Base-by-base conservation (phyloP, 2,113 vertebrate species). In the Nothoprocta perdicaria region DNA sequence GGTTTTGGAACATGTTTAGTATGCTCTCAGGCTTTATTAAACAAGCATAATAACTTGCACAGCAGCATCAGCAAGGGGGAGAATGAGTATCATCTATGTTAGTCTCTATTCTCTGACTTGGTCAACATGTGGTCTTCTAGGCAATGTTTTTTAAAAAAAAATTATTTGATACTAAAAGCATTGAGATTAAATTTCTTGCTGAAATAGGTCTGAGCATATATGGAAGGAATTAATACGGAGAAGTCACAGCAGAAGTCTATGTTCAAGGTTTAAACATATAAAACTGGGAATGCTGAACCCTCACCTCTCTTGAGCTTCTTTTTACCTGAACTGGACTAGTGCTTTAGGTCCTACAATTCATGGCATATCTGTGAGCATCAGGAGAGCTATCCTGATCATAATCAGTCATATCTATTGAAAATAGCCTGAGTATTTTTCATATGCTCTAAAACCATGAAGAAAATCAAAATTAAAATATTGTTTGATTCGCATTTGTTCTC, bases 401-500 rank as follows among this genome's bases (percentile, higher is more conserved):
- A 26, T 18, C 69, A 63, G 22, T 45, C 68, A 43, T 27, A 38
- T 0, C 0, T 71, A 61, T 41, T 80, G 58, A 63, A 90, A 67
- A 75, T 16, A 58, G 48, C 9, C 68, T 78, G 24, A 1, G 0
- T 29, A 11, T 84, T 89, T 76, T 88, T 88, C 73, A 86, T 35
- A 6, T 52, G 62, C 27, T 88, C 31, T 23, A 72, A 65, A 82
- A 38, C n/a, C 43, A n/a, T 66, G 52, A 69, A 91, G 31, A 80
- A 61, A 61, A 45, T 45, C 27, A 68, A 27, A 16, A 68, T 58
- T 53, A 53, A 75, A 83, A 55, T 62, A 35, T 7, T 3, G 27
- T 11, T 33, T 43, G 50, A 17, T 75, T 29, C 62, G 86, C 84
- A 26, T 81, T 95, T 95, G 45, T 71, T 94, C 69, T 46, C 58